A percentile compares a stretch with the other conserved stretches of the same genome.
phyloP scores from a whole-genome alignment of 1,140 invertebrate species.

The Ephestia elutella region DNA sequence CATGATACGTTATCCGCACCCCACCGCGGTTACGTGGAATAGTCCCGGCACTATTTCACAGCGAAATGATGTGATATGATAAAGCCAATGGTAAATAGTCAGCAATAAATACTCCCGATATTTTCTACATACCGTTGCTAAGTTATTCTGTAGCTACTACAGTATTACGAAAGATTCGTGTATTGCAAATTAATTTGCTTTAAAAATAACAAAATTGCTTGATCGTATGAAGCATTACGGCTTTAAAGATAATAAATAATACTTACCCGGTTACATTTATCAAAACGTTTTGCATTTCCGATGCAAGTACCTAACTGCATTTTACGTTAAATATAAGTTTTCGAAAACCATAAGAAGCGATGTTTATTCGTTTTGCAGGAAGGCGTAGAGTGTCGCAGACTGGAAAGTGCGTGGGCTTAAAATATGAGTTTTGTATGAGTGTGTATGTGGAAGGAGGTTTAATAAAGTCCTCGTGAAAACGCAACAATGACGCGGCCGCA shows the following conservation, averaged over 20 bases:
- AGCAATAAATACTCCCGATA: neutral
- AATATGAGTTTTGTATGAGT: conserved; percentile 43
- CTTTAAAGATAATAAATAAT: conserved; percentile 12
- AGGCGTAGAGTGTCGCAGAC: conserved; percentile 13
- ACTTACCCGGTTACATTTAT: conserved; percentile 17
- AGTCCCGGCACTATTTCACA: conserved; percentile 18
- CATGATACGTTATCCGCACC: conserved; percentile 51
- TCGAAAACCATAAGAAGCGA: conserved; percentile 35
- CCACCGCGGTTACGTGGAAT: conserved; percentile 56
- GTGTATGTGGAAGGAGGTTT: conserved; percentile 43
- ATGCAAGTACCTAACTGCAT: conserved; percentile 11
- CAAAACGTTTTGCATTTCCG: conserved; percentile 15
- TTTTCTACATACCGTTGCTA: neutral
- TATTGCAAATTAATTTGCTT: neutral
- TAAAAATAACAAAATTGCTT: neutral
- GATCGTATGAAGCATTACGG: neutral
- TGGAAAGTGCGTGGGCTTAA: conserved; percentile 36
- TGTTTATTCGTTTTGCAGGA: conserved; percentile 37
- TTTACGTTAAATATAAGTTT: conserved; percentile 29
- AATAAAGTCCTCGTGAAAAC: conserved; percentile 62
- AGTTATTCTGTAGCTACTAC: neutral
- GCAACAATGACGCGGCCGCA: conserved; percentile 50
- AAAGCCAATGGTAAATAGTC: conserved; percentile 2
- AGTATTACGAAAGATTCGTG: neutral
- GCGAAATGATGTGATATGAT: neutral